A percentile compares a stretch with the other conserved stretches of the same genome.
These are phyloP conservation scores for roundworm (Caenorhabditis elegans) DNA, from an alignment of 1,140 invertebrate genomes.

Conservation along the genomic window DNA sequence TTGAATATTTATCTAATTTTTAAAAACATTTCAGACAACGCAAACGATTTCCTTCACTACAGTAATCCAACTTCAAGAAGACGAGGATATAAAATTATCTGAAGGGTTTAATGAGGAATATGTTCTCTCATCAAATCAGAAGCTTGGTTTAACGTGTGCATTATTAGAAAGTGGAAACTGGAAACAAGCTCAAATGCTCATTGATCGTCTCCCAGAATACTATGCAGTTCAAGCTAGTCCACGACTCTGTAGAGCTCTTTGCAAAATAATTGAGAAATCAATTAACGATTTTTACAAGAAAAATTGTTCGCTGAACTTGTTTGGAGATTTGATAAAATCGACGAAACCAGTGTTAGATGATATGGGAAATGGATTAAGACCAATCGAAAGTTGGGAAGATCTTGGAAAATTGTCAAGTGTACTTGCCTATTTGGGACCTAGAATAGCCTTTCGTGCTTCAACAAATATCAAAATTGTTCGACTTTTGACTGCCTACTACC, in stretches of 20 bases:
- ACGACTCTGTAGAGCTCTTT: conserved; percentile 79
- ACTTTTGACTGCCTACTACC: conserved; percentile 79
- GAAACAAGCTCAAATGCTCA: conserved; percentile 79
- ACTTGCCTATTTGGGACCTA: conserved; percentile 81
- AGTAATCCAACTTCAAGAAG: conserved; percentile 37
- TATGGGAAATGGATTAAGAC: conserved; percentile 45
- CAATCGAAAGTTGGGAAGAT: not conserved
- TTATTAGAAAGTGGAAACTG: conserved; percentile 85
- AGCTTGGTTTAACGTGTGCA: conserved; percentile 86
- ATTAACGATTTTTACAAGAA: conserved; percentile 85
- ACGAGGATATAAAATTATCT: conserved; percentile 26
- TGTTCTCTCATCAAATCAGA: conserved; percentile 78
- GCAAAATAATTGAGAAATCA: conserved; percentile 79
- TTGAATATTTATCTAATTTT: not conserved
- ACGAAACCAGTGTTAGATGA: conserved; percentile 24
- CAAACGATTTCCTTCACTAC: not conserved
- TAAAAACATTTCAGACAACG: conserved; percentile 56
- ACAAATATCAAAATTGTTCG: conserved; percentile 65
- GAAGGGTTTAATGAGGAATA: conserved; percentile 70
- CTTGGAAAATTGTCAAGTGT: conserved; percentile 80
- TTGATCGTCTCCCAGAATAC: conserved; percentile 80
- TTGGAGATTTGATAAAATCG: conserved; percentile 16
- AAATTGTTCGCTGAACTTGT: conserved; percentile 68
- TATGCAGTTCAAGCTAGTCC: conserved; percentile 75
- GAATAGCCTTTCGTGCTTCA: conserved; percentile 76